These are phyloP conservation scores for Chaetodon trifasciatus DNA, from an alignment of 2,797 vertebrate genomes.

Conservation along the genomic window DNA sequence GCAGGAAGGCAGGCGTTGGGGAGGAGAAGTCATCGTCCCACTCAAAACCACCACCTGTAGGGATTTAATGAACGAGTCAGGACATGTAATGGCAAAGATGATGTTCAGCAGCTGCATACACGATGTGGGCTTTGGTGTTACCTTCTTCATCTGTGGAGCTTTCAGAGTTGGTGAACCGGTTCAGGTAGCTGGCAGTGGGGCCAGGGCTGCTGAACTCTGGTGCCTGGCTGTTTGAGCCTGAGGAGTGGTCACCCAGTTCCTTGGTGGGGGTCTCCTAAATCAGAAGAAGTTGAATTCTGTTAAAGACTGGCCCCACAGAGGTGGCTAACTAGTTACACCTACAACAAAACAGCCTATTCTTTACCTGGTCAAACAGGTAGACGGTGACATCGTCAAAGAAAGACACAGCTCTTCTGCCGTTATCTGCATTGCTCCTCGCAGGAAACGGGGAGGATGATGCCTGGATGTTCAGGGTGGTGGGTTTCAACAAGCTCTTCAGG, in stretches of 20 bases:
- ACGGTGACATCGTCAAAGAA: slow-evolving; percentile 99
- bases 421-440: slow-evolving; percentile 53
- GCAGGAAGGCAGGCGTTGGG: slow-evolving; percentile 88
- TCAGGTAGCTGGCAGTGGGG: slow-evolving; percentile 86
- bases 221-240: slow-evolving; percentile 82
- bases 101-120: not conserved
- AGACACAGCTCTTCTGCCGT: slow-evolving; percentile 90
- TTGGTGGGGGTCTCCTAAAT: slow-evolving; percentile 97
- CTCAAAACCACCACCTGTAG: slow-evolving; percentile 94
- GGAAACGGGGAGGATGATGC: slow-evolving; percentile 60
- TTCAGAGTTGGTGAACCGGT: slow-evolving; percentile 94
- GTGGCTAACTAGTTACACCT: not conserved
- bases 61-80: not conserved
- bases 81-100: accelerated
- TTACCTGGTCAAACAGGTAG: slow-evolving; percentile 97
- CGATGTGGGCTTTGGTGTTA: slow-evolving; percentile 62
- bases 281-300: not conserved
- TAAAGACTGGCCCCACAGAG: not conserved
- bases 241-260: slow-evolving; percentile 90
- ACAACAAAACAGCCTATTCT: not conserved
- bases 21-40: slow-evolving; percentile 99
- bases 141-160: slow-evolving; percentile 99
- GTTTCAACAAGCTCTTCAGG: slow-evolving; percentile 93
- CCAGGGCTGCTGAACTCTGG: slow-evolving; percentile 84
- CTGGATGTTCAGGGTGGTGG: slow-evolving; percentile 57